Percentiles rank a stretch among this genome's conserved stretches.
These are phyloP conservation scores for Hippocampus comes DNA, from an alignment of 2,113 vertebrate species.

Conservation along the genomic window DNA sequence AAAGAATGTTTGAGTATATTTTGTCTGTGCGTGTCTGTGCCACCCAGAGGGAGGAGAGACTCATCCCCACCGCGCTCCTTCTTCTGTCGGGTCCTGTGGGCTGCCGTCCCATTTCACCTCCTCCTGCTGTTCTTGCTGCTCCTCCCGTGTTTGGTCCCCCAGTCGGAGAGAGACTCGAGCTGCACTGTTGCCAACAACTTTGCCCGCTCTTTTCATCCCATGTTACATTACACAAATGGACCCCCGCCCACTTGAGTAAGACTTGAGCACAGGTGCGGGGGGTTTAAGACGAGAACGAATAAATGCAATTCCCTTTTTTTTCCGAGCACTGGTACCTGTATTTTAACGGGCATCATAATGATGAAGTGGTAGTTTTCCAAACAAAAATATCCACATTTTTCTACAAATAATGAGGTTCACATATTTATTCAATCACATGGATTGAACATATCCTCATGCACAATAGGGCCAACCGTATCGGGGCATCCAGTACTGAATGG, in stretches of 20 bases:
- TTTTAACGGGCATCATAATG: background rate
- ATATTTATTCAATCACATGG: background rate
- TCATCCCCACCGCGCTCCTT: conserved; percentile 73
- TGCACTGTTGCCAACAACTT: conserved; percentile 89
- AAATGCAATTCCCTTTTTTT: background rate
- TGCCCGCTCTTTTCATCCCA: conserved; percentile 87
- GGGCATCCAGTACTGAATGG: background rate
- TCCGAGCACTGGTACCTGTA: background rate
- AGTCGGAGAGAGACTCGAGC: conserved; percentile 80
- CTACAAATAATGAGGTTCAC: background rate
- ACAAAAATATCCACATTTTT: conserved; percentile 7
- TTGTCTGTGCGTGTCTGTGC: background rate
- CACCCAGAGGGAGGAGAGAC: conserved; percentile 46
- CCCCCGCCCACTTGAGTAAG: conserved; percentile 81
- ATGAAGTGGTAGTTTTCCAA: conserved; percentile 7
- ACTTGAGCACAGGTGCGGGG: background rate
- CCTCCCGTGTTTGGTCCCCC: conserved; percentile 81
- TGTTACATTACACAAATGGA: conserved; percentile 89
- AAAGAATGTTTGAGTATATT: background rate
- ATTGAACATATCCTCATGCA: background rate
- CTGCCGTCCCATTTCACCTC: conserved; percentile 83
- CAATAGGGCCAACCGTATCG: background rate
- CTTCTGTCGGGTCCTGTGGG: conserved; percentile 80
- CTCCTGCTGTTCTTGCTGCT: conserved; percentile 85
- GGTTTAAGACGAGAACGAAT: background rate